Base-by-base conservation (phyloP, 2,113 vertebrate species). In the Eclectus roratus region DNA sequence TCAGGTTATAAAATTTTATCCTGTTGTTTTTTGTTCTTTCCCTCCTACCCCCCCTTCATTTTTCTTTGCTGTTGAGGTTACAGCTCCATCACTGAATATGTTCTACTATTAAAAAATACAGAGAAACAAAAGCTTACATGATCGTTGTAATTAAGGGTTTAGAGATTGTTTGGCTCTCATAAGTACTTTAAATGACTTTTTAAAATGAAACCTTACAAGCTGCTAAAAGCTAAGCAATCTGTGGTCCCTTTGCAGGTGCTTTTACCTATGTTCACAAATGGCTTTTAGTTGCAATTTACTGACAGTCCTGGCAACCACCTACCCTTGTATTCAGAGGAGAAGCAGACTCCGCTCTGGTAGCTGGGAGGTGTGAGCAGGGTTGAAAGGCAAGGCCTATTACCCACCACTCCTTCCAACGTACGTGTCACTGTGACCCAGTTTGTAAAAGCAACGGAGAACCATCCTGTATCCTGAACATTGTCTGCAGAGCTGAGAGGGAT, bases 121-220 rank as follows among this genome's bases (percentile, higher is more conserved):
- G 17, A 23, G 69, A 68, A 83, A 61, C 23, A 23, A 82, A 63
- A 93, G 20, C 17, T 58, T 76, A 44, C 18, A 17, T 61, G 47
- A 50, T 80, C n/a, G 28, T 20, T 61, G 19, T 80, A 81, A 86
- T 95, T 78, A 94, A 80, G 39, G 17, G 13, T 66, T 91, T 86
- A 56, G 60, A 81, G 55, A 47, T 37, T 63, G 37, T 66, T 95
- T 83, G 50, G 17, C 19, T 80, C 21, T 88, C 19, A 2, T 65
- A 73, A 83, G 47, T 66, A 71, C 70, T 91, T 88, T 78, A 60
- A 93, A 69, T 88, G 7, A 43, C 29, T 82, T 93, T 93, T 89
- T 56, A 44, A 78, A 91, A 85, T 37, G 11, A 90, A 94, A 66
- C 41, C 24, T 81, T 84, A 16, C 18, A 85, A 46, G 37, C 39